Evolutionary conservation across 1,140 invertebrate species (phyloP).

Genomic region (Penaeus indicus): DNA sequence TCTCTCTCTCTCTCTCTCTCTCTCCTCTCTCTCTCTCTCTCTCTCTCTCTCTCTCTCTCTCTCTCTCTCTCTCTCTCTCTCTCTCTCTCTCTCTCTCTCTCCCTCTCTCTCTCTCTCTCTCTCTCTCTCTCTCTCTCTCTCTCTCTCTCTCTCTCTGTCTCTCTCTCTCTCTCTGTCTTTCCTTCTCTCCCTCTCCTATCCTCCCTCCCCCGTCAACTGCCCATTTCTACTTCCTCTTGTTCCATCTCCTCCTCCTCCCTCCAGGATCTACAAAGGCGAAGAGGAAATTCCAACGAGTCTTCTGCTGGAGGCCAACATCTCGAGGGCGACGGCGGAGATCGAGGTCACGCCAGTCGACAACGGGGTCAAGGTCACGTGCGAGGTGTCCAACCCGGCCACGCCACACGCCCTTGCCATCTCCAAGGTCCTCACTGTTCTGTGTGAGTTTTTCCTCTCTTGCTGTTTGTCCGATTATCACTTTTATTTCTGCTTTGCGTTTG

Average conservation of each 20-base stretch:
- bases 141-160: not conserved
- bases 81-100: not conserved
- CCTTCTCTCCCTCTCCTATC: not conserved
- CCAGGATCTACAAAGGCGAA: slow-evolving; percentile 39
- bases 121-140: not conserved
- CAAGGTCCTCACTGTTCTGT: slow-evolving; percentile 9
- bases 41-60: not conserved
- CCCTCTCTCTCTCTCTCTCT: no score
- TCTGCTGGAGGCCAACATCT: not conserved
- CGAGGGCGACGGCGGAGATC: slow-evolving; percentile 33
- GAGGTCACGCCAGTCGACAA: slow-evolving; percentile 32
- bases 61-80: not conserved
- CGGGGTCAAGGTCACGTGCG: slow-evolving; percentile 26
- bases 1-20: not conserved
- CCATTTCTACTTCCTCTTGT: not conserved
- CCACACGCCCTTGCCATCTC: not conserved
- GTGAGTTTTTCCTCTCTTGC: not conserved
- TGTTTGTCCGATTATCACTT: no score
- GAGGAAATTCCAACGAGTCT: slow-evolving; percentile 13
- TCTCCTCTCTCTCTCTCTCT: not conserved
- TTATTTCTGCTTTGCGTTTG: no score
- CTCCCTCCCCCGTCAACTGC: not conserved
- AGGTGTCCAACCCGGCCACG: slow-evolving; percentile 7
- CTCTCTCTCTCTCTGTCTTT: not conserved
- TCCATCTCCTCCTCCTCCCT: not conserved